phyloP scores from a whole-genome alignment of 2,113 vertebrate genomes.

The Columba livia region DNA sequence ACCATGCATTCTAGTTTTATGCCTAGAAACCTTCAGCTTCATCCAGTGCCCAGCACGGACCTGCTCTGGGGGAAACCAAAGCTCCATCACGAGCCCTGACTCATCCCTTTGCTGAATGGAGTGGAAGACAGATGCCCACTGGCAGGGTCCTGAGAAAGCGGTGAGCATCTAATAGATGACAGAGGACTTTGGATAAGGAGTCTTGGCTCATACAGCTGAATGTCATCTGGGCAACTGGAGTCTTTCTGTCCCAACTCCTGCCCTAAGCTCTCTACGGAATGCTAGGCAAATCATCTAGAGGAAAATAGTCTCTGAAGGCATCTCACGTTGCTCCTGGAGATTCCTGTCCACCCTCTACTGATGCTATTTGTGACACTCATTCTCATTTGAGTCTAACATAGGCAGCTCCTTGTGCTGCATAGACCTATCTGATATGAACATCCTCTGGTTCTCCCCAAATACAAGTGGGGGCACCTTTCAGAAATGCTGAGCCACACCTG shows the following conservation, averaged over 20 bases:
- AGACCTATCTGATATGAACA: neutral
- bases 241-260: neutral
- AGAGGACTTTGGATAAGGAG: neutral
- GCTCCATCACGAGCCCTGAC: neutral
- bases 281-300: neutral
- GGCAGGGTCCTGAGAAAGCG: neutral
- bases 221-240: neutral
- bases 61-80: neutral
- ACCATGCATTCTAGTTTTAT: neutral
- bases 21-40: neutral
- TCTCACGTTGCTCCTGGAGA: neutral
- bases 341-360: neutral
- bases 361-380: neutral
- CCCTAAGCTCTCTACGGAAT: neutral
- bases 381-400: neutral
- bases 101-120: neutral
- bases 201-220: neutral
- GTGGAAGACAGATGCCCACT: neutral
- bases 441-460: neutral
- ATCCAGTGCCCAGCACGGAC: neutral
- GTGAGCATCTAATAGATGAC: too few relatives aligned
- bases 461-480: neutral
- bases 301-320: neutral
- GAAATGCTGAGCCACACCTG: neutral
- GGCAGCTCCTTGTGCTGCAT: neutral